Base-by-base conservation (phyloP, 2,113 vertebrate genomes). In the Sinosuthora webbiana region DNA sequence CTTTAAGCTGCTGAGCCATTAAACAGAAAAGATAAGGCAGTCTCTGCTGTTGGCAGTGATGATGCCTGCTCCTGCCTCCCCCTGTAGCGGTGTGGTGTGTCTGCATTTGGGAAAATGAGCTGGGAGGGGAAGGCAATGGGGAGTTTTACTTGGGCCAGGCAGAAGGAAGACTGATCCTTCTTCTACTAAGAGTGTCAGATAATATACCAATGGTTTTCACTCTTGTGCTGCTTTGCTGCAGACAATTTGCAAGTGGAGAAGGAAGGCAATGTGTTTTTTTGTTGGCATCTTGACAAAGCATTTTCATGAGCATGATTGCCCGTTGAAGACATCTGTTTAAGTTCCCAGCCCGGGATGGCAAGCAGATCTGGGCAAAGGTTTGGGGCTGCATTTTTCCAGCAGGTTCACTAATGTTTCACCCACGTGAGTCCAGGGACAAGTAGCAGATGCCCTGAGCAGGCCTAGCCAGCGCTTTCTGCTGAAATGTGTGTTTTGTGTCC, bases 291-390 rank as follows among this genome's bases (percentile, higher is more conserved):
- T 93, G 79, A 79, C 79, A 78, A 75, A 81, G 69, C 3, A 0
- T 89, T 93, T 89, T 76, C 59, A 8, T 33, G 67, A 89, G 59
- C 33, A 25, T 6, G 21, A 44, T 79, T 83, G 90, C 52, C 90
- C 13, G 0, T 37, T 70, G 93, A 81, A 91, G 79, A 56, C 60
- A n/a, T 81, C 82, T 93, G 63, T 90, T 70, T 47, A 67, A 82
- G 41, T 74, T 94, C 52, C 83, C 49, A 90, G 22, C n/a, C 31
- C 0, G 1, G 55, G 63, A 80, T 63, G 84, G 76, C 63, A 50
- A 80, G 65, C 31, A 81, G 60, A 77, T 59, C 41, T 84, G 62
- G 31, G 28, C 24, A 55, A 75, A 56, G 1, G 2, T 74, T 69
- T 1, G 37, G 35, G 79, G 21, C 53, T 83, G 25, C 4, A 0